phyloP scores from a whole-genome alignment of 2,113 vertebrate species.

The Dolichallabes microphthalmus region DNA sequence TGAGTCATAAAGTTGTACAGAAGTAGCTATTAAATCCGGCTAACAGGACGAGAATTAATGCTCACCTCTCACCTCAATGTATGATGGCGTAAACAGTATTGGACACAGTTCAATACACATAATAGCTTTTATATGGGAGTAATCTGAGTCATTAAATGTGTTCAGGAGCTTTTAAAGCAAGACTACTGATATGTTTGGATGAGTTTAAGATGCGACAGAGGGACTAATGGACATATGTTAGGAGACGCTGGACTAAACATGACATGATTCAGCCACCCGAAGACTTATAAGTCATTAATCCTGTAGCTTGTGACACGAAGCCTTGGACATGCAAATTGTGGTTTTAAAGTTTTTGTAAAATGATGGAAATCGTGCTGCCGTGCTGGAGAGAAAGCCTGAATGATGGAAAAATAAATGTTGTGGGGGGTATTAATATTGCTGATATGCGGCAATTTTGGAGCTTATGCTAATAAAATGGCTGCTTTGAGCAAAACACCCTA shows the following conservation, averaged over 20 bases:
- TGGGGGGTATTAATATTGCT: neutral
- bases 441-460: too few species aligned
- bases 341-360: neutral
- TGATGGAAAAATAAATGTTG: neutral
- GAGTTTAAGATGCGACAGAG: neutral
- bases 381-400: too few species aligned
- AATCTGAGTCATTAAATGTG: neutral
- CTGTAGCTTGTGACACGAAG: neutral
- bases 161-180: neutral
- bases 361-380: neutral
- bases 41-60: constrained; percentile 13
- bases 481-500: neutral
- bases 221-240: neutral
- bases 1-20: constrained; percentile 36
- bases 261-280: neutral
- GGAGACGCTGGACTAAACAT: neutral
- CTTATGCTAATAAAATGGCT: neutral
- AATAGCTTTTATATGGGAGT: neutral
- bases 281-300: neutral
- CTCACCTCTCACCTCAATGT: constrained; percentile 1
- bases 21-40: constrained; percentile 10
- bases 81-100: constrained; percentile 1
- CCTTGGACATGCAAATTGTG: neutral
- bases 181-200: neutral
- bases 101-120: constrained; percentile 28